Evolutionary conservation across 1,140 invertebrate genomes (phyloP), one percentile per base, ranked within the genome.

Genomic region (Pissodes strobi): DNA sequence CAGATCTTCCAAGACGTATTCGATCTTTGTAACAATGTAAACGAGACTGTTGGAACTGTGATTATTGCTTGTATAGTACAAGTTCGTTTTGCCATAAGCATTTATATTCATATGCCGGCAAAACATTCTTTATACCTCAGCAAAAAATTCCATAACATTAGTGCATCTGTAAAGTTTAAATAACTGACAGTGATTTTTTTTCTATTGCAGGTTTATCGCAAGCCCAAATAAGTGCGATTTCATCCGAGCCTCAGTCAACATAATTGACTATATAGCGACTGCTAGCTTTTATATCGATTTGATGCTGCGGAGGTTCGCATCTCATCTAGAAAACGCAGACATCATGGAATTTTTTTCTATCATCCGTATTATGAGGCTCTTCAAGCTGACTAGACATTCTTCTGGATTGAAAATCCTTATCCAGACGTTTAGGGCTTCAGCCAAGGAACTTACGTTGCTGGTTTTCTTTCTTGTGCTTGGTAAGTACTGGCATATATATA

Each of bases 331-430:
- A 81, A 97, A 96, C 79, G 92, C 92, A 4, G 97, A 99, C 76
- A 98, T 99, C 69, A 85, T 99, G 72, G 97, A 99, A 81, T 99
- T 99, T 84, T 97, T 99, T 82, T 97, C 89, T 69, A 99, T 99
- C 71, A 98, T 99, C 72, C 88, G 97, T 61, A 98, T 99, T 65
- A 96, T 99, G 92, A 86, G 94, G 75, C 85, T 99, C 65, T 99
- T 99, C 83, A 99, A 99, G 78, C 81, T 99, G 67, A 99, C 97
- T 12, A 86, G 95, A 45, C 95, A 97, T 76, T 97, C 94, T 69
- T 94, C 93, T 41, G 97, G 97, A 37, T 83, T 99, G 51, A 99
- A 99, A 81, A 99, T 99, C 72, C 86, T 99, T 41, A 98, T 99
- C 72, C 97, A 93, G 77, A 94, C 92, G 53, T 99, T 99, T 82